Percentiles rank a stretch among this genome's conserved stretches.
phyloP scores from a whole-genome alignment of 2,797 vertebrate genomes.

The Leptoclinus maculatus region DNA sequence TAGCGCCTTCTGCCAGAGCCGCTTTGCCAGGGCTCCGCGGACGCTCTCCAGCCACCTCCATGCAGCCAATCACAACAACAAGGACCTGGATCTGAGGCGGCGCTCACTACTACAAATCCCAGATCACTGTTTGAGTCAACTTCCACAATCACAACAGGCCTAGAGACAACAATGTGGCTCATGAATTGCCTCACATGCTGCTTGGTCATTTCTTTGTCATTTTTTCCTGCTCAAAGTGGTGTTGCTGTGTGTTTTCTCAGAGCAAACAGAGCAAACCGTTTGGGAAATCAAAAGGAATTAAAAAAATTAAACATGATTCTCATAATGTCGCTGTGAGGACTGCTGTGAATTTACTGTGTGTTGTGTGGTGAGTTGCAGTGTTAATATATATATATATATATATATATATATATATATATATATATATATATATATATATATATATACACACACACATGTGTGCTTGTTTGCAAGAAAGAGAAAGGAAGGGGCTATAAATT shows the following conservation, averaged over 20 bases:
- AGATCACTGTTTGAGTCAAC: constrained; percentile 48
- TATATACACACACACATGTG: constrained; percentile 2
- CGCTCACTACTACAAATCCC: constrained; percentile 65
- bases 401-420: not conserved
- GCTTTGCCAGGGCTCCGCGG: constrained; percentile 59
- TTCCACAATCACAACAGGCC: constrained; percentile 36
- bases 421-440: not conserved
- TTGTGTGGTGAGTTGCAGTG: constrained; percentile 23
- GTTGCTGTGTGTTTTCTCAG: constrained; percentile 17
- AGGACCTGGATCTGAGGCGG: constrained; percentile 73
- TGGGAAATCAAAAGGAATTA: constrained; percentile 48
- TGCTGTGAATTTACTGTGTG: constrained; percentile 27
- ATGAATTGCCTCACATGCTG: constrained; percentile 17
- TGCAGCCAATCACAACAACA: constrained; percentile 57
- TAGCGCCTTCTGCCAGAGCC: constrained; percentile 62
- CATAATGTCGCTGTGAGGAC: constrained; percentile 34
- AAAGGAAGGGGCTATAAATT: constrained; percentile 43
- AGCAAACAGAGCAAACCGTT: constrained; percentile 20
- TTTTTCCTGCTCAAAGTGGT: constrained; percentile 8
- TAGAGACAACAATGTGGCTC: constrained; percentile 13
- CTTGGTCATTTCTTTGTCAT: constrained; percentile 26
- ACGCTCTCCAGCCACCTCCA: constrained; percentile 68
- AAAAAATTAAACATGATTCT: constrained; percentile 44
- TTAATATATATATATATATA: constrained; percentile 7
- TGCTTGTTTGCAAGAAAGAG: constrained; percentile 25